Evolutionary conservation across 2,797 vertebrate species (phyloP), one percentile per base, ranked within the genome.

Genomic region (Knipowitschia caucasica): DNA sequence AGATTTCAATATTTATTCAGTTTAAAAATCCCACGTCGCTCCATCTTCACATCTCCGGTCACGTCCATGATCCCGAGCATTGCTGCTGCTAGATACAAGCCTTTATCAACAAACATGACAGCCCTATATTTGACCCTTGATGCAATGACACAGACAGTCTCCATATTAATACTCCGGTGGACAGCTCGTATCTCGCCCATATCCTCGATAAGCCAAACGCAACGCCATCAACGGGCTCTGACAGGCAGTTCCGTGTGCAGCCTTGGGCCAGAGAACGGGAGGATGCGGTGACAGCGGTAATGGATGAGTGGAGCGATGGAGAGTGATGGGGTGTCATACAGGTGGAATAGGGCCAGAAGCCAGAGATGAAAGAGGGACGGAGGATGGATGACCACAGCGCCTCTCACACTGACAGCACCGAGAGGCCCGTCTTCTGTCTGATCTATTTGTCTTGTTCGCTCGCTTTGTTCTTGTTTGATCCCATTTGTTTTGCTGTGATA

Each of bases 251-350:
- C 56, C 69, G 55, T 70, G 75, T 64, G 62, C 62, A 82, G 86
- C 85, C 88, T 87, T 80, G 79, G 84, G 79, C 68, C 77, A 69
- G 81, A 78, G 64, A 76, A 73, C 69, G 76, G 78, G 70, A 69
- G 73, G 65, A 69, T 74, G 71, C 70, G 59, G 68, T 71, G 83
- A 82, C 81, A 77, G 62, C 53, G 62, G 57, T 83, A 84, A 84
- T 77, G 77, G 84, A 86, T 86, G 79, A 77, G 71, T 45, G 25
- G 73, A 76, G 73, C 74, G 77, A 80, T 84, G 73, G 82, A 78
- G 81, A 86, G 82, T 73, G 85, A 87, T 87, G 11, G 75, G 56
- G 77, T 82, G 85, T 86, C 85, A 86, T 78, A 71, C 70, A 77
- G 80, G 84, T 76, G 79, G 78, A 78, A 82, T 68, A 56, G 79